phyloP scores from a whole-genome alignment of 2,888 invertebrate genomes.

The Gonocerus acuteangulatus region DNA sequence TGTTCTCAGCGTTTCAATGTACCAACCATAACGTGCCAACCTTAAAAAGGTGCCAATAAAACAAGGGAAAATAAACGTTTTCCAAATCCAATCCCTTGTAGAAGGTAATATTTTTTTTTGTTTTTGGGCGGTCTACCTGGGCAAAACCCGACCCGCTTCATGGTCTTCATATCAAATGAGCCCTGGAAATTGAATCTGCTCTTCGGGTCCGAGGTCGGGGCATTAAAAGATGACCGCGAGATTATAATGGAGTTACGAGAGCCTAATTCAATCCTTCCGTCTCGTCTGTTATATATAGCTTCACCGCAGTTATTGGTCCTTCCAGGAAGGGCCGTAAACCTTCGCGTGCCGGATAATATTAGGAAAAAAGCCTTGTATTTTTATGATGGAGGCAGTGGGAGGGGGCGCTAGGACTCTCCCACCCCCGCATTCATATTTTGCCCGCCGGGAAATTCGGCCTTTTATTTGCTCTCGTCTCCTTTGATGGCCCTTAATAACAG shows the following conservation, averaged over 20 bases:
- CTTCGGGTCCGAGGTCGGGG: neutral
- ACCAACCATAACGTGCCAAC: too few species aligned
- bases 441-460: constrained; percentile 32
- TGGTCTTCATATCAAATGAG: constrained; percentile 1
- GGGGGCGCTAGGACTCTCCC: neutral
- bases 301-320: constrained; percentile 32
- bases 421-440: constrained; percentile 35
- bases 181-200: constrained; percentile 6
- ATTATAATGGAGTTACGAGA: neutral
- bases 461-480: constrained; percentile 34
- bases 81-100: too few species aligned
- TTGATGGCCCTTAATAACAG: constrained; percentile 36
- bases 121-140: neutral
- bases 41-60: too few species aligned
- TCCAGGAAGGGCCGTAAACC: constrained; percentile 35
- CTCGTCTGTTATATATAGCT: constrained; percentile 33
- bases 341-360: constrained; percentile 38
- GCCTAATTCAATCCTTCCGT: constrained; percentile 34
- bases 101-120: too few species aligned
- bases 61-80: too few species aligned
- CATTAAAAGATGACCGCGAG: constrained; percentile 13
- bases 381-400: constrained; percentile 8
- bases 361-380: constrained; percentile 31
- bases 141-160: neutral
- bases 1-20: too few species aligned